Evolutionary conservation across 1,140 invertebrate species (phyloP).

Genomic region (Chionoecetes opilio): DNA sequence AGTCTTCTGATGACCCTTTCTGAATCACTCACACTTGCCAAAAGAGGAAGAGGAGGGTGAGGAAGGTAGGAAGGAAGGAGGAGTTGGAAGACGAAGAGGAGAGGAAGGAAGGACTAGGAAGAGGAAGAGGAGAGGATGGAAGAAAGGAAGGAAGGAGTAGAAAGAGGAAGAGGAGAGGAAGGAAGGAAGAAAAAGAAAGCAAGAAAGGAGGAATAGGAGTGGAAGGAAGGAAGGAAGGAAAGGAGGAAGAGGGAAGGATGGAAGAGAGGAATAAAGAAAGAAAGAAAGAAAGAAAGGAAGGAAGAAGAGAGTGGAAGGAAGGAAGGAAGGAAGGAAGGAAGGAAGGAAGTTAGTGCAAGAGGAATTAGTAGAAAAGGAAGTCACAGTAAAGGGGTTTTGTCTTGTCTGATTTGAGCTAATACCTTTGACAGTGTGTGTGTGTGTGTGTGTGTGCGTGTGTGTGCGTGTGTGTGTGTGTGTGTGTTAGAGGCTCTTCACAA

Average conservation of each 20-base stretch:
- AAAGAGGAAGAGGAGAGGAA: background rate
- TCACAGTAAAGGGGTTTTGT: too few species aligned
- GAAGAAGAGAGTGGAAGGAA: background rate
- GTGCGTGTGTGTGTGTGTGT: too few species aligned
- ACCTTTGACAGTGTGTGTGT: too few species aligned
- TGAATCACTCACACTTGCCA: too few species aligned
- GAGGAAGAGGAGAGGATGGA: background rate
- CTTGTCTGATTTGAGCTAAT: too few species aligned
- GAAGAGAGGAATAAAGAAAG: background rate
- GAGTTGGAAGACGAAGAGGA: background rate
- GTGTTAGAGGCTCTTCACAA: too few species aligned
- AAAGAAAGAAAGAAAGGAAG: background rate
- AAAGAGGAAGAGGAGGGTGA: too few species aligned
- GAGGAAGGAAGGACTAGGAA: background rate
- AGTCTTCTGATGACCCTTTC: too few species aligned
- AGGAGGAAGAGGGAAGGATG: background rate
- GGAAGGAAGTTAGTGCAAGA: background rate
- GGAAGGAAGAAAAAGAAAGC: background rate
- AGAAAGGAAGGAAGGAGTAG: background rate
- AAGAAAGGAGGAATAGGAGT: background rate
- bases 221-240: background rate
- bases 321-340: background rate
- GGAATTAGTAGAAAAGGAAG: too few species aligned
- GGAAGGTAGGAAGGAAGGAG: too few species aligned
- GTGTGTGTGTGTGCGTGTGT: too few species aligned